Conservation (phyloP, 2,113 vertebrate species). For the Brienomyrus brachyistius region DNA sequence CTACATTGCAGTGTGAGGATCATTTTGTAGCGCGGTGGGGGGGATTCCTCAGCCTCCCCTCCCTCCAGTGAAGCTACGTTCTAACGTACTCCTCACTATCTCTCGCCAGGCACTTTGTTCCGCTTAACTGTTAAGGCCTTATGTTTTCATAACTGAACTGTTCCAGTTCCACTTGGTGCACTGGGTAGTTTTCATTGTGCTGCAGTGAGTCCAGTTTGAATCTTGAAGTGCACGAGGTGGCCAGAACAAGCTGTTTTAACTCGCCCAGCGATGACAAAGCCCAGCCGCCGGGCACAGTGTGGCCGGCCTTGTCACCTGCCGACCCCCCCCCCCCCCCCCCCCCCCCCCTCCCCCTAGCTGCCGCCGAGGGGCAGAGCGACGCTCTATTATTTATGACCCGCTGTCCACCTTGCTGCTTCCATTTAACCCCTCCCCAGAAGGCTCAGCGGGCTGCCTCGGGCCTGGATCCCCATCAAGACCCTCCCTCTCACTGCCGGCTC, state of each 20-base stretch:
- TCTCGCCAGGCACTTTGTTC: neutral
- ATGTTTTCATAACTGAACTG: neutral
- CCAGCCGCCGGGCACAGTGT: neutral
- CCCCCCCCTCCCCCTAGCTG: no score
- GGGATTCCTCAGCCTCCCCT: neutral
- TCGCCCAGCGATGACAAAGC: neutral
- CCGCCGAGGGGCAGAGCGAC: no score
- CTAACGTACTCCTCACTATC: neutral
- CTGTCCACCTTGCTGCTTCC: neutral
- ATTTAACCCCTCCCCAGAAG: neutral
- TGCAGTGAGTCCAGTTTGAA: neutral
- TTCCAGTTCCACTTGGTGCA: neutral
- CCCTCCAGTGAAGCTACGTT: neutral
- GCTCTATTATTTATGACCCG: neutral
- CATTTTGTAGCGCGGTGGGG: neutral
- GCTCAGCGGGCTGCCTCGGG: neutral
- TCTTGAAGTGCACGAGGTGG: neutral
- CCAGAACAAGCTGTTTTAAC: neutral
- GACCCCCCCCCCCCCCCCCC: no score
- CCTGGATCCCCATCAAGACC: neutral
- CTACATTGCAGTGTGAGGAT: neutral
- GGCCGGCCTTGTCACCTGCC: neutral
- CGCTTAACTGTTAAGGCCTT: neutral
- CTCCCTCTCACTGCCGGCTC: neutral
- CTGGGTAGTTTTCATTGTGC: neutral